Evolutionary conservation across 2,797 vertebrate genomes (phyloP).

Genomic region (Pseudomugil tenellus): DNA sequence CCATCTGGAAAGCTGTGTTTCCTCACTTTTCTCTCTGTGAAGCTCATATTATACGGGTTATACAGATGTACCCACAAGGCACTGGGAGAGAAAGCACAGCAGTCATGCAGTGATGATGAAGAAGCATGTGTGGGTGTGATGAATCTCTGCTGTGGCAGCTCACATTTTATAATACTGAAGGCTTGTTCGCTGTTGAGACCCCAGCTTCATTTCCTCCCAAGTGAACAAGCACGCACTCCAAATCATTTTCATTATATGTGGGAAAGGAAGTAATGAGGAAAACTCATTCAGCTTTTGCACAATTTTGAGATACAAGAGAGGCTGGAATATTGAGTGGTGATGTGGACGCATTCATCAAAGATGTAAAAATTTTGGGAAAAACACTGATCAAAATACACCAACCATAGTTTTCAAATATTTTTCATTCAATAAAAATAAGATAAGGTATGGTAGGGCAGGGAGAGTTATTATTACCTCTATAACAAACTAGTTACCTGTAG

Average conservation of each 20-base stretch:
- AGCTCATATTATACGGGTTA: constrained; percentile 54
- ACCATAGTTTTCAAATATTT: background rate
- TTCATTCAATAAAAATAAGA: too few species aligned
- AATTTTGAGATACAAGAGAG: background rate
- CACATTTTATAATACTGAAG: constrained; percentile 35
- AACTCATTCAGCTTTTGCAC: constrained; percentile 6
- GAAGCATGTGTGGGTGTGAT: constrained; percentile 56
- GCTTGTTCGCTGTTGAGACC: constrained; percentile 33
- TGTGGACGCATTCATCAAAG: constrained; percentile 15
- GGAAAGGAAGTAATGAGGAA: constrained; percentile 27
- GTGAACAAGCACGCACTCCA: constrained; percentile 2
- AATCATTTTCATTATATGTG: constrained; percentile 39
- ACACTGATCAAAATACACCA: background rate
- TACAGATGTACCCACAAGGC: constrained; percentile 74
- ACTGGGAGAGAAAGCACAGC: constrained; percentile 64
- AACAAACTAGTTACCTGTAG: too few species aligned
- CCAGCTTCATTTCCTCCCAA: constrained; percentile 49
- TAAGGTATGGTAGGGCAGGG: too few species aligned
- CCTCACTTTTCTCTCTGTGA: constrained; percentile 53
- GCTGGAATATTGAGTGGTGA: background rate
- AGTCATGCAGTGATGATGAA: constrained; percentile 51
- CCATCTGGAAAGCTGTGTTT: constrained; percentile 54
- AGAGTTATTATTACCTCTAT: too few species aligned
- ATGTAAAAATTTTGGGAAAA: background rate
- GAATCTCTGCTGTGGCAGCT: constrained; percentile 42